Conservation (phyloP, 2,113 vertebrate species). For the Condylura cristata region DNA sequence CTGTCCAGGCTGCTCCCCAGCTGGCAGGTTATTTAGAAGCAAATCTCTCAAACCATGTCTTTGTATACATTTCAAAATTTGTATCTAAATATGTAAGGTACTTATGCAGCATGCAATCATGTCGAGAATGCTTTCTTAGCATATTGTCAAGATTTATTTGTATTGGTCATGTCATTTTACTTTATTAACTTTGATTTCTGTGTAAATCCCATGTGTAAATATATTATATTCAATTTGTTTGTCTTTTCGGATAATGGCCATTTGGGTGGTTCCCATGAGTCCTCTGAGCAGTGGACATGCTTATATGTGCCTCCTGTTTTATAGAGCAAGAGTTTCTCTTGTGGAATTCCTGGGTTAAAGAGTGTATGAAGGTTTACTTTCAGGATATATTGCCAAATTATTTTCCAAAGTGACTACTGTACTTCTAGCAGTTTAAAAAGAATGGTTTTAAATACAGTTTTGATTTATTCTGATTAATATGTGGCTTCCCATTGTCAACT, state of each 20-base stretch:
- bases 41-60: neutral
- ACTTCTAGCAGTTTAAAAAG: neutral
- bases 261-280: neutral
- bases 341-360: neutral
- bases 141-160: neutral
- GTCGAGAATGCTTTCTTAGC: neutral
- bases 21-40: constrained; percentile 22
- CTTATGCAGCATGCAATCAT: neutral
- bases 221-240: neutral
- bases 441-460: neutral
- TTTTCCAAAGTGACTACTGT: neutral
- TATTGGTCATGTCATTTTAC: neutral
- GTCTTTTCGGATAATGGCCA: neutral
- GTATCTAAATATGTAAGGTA: neutral
- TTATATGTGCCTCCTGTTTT: neutral
- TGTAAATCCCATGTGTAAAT: neutral
- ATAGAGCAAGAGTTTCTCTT: neutral
- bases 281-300: neutral
- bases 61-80: neutral
- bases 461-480: constrained; percentile 3
- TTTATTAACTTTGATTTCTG: constrained; percentile 16
- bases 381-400: neutral
- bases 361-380: neutral
- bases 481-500: neutral
- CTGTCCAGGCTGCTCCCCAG: neutral